Evolutionary conservation across 1,140 invertebrate genomes (phyloP), one percentile per base, ranked within the genome.

Genomic region (Augochlora pura): DNA sequence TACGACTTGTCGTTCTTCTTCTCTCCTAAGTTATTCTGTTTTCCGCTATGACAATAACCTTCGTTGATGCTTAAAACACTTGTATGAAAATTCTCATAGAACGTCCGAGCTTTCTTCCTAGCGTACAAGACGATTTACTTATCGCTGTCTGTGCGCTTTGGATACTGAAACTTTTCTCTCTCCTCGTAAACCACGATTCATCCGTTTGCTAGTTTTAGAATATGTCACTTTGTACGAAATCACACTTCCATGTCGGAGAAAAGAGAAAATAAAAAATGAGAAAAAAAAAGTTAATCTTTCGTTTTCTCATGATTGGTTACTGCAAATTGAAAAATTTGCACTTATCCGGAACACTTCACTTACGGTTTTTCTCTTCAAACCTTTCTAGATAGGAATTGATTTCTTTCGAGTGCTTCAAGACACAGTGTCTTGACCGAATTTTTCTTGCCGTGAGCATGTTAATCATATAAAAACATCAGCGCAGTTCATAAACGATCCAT

Each of bases 161-260:
- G 75, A 79, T 80, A 78, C 49, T 72, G 25, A 57, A 74, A 62
- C 70, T 49, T 14, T 2, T 14, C 42, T 14, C 12, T 46, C 42
- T 63, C 63, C 42, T 16, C 57, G 75, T 23, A 77, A 59, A 73
- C 27, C 52, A 69, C 69, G 14, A 63, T 72, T 68, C 57, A 72
- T 68, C 46, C 59, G 32, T 60, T 60, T 25, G 68, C 27, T 76
- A 57, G 54, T 57, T 57, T 57, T 57, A 84, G 46, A 66, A 84
- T 87, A 85, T 83, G 73, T 83, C 80, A 80, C 66, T 87, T 85
- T 80, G 60, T 85, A 85, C 72, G 60, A 75, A 80, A 63, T 77
- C 69, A 79, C 64, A 67, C 59, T 72, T 85, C 69, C 57, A 62
- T 25, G 25, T 57, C n/a, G 3, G 21, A 52, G 18, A 57, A 8